phyloP scores from a whole-genome alignment of 2,888 invertebrate species.

The Thera britannica region DNA sequence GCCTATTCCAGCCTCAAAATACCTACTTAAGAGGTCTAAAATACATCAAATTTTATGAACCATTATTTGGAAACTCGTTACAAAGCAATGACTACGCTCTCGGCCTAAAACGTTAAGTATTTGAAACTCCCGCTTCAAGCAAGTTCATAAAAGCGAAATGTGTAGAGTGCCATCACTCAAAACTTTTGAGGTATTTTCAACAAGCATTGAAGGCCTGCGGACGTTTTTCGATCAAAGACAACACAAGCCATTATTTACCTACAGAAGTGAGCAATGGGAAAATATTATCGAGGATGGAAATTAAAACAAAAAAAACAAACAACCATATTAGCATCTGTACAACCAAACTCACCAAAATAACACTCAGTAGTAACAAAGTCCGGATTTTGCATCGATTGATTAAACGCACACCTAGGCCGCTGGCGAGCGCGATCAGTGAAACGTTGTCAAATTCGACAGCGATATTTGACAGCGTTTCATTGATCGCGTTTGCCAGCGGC shows the following conservation, averaged over 20 bases:
- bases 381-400: no score
- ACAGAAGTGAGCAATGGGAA: neutral
- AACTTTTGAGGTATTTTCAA: conserved; percentile 57
- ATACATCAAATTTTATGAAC: conserved; percentile 22
- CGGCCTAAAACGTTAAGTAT: conserved; percentile 48
- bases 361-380: no score
- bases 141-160: conserved; percentile 63
- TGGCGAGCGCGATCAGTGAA: no score
- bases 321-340: no score
- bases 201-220: conserved; percentile 43
- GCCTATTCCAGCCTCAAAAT: conserved; percentile 4
- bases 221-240: conserved; percentile 27
- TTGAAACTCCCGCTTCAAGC: conserved; percentile 41
- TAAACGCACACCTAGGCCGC: no score
- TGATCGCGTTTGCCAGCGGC: no score
- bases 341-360: no score
- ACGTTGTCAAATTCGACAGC: no score
- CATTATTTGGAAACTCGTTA: conserved; percentile 48
- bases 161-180: conserved; percentile 63
- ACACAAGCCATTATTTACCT: conserved; percentile 15
- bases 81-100: conserved; percentile 51
- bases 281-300: no score
- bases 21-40: conserved; percentile 6
- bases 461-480: no score
- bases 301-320: no score